phyloP scores from a whole-genome alignment of 2,113 vertebrate genomes.

The Lasiurus cinereus region DNA sequence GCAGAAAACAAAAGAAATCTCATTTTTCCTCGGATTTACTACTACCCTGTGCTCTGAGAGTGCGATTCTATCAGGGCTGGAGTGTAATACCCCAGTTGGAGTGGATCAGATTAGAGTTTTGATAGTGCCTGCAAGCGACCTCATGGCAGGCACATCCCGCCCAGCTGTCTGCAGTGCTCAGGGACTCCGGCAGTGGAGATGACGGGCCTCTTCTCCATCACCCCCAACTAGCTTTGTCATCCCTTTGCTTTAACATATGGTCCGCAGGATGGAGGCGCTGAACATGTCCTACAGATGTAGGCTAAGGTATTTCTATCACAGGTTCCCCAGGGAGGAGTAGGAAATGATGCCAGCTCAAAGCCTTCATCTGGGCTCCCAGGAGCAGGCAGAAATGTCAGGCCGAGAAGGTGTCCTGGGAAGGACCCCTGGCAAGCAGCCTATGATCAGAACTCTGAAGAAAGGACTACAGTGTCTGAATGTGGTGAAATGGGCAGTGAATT shows the following conservation, averaged over 20 bases:
- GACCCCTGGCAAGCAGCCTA: not conserved
- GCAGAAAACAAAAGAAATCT: constrained; percentile 69
- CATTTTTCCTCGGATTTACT: constrained; percentile 74
- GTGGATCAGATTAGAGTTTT: constrained; percentile 72
- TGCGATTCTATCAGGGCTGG: constrained; percentile 50
- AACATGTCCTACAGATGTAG: not conserved
- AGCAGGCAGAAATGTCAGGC: not conserved
- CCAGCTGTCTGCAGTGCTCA: not conserved
- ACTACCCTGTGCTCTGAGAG: constrained; percentile 58
- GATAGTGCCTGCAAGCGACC: not conserved
- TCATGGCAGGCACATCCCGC: rapidly evolving
- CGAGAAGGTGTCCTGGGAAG: rapidly evolving
- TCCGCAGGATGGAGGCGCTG: not conserved
- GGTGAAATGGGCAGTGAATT: not conserved
- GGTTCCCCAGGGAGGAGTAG: not conserved
- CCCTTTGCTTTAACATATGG: not conserved
- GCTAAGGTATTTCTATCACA: constrained; percentile 2
- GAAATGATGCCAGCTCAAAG: not conserved
- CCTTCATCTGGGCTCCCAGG: not conserved
- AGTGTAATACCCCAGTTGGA: constrained; percentile 65
- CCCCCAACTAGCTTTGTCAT: not conserved
- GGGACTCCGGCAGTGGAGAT: not conserved
- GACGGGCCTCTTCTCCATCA: not conserved
- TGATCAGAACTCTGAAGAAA: not conserved
- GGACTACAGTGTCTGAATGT: not conserved